Evolutionary conservation across 2,888 invertebrate genomes (phyloP).

Genomic region (Leptinotarsa tumamoca): DNA sequence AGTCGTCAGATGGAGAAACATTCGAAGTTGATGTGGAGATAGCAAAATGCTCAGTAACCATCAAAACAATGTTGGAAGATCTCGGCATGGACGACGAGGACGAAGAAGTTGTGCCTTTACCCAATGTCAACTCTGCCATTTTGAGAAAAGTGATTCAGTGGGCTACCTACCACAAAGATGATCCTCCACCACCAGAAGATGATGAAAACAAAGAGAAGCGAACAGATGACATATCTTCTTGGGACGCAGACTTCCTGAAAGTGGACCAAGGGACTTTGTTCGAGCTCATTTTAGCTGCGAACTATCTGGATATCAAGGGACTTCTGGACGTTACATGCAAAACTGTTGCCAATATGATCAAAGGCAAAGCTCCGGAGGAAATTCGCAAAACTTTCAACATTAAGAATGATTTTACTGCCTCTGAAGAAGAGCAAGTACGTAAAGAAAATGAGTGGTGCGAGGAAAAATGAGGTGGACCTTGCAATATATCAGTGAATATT

Average conservation of each 20-base stretch:
- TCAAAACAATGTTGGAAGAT: slow-evolving; percentile 98
- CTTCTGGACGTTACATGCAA: slow-evolving; percentile 98
- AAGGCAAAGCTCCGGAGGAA: slow-evolving; percentile 97
- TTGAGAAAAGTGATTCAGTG: slow-evolving; percentile 93
- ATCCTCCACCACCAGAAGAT: slow-evolving; percentile 95
- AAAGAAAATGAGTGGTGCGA: slow-evolving; percentile 97
- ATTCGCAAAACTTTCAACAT: slow-evolving; percentile 97
- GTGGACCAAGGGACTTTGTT: slow-evolving; percentile 97
- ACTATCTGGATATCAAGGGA: slow-evolving; percentile 96
- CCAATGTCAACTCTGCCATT: slow-evolving; percentile 97
- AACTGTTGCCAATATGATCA: slow-evolving; percentile 98
- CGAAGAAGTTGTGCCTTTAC: slow-evolving; percentile 94
- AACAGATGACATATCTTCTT: slow-evolving; percentile 98
- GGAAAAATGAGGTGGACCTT: slow-evolving; percentile 74
- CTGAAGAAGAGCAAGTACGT: slow-evolving; percentile 98
- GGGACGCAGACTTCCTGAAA: slow-evolving; percentile 99
- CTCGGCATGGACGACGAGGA: slow-evolving; percentile 92
- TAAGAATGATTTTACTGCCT: slow-evolving; percentile 94
- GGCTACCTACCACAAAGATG: slow-evolving; percentile 95
- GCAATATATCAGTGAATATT: not conserved
- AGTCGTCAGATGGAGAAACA: slow-evolving; percentile 94
- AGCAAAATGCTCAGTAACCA: slow-evolving; percentile 97
- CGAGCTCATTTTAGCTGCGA: slow-evolving; percentile 96
- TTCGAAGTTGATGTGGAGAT: slow-evolving; percentile 98
- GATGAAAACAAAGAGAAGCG: slow-evolving; percentile 97